Base-by-base conservation (phyloP, 2,888 invertebrate species). In the Ophion slaviceki region DNA sequence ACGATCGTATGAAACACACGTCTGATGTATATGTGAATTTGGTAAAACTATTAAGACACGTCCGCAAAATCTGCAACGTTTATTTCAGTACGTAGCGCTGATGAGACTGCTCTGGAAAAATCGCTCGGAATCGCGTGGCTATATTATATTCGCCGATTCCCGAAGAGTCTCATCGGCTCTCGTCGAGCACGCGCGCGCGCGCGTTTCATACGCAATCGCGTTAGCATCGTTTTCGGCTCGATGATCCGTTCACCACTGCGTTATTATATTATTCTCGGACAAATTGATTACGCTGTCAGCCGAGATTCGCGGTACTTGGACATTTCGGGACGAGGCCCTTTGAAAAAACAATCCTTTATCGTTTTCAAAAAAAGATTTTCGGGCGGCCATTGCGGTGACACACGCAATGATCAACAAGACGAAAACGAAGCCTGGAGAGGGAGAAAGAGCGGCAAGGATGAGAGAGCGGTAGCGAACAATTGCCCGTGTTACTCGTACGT, bases 131-230 rank as follows among this genome's bases (percentile, higher is more conserved):
- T 17, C 53, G 53, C 40, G 20, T 1, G 66, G 40, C 10, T 32
- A 24, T 4, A 20, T n/a, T 32, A 11, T 71, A 57, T 71, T 45
- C 45, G 59, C 36, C 11, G n/a, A 36, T 71, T 36, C 32, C 32
- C 36, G 10, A 70, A 68, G 71, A 71, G 32, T 67, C 28, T n/a
- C 61, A 20, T 10, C 24, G 59, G 61, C 64, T 86, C 82, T 84
- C 79, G 85, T 87, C 86, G 84, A 87, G 89, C 90, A 91, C 85
- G 89, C 89, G 89, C 90, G 91, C n/a, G n/a, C n/a, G n/a, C n/a
- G n/a, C 85, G 89, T 89, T 90, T 92, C 88, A 91, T 92, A 91
- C 91, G 90, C 91, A 92, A 92, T 92, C 92, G 91, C 88, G 89
- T 92, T 92, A 92, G 77, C 89, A 92, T 92, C 88, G 84, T 88